phyloP scores from a whole-genome alignment of 2,797 vertebrate genomes.

The Danio choprae region DNA sequence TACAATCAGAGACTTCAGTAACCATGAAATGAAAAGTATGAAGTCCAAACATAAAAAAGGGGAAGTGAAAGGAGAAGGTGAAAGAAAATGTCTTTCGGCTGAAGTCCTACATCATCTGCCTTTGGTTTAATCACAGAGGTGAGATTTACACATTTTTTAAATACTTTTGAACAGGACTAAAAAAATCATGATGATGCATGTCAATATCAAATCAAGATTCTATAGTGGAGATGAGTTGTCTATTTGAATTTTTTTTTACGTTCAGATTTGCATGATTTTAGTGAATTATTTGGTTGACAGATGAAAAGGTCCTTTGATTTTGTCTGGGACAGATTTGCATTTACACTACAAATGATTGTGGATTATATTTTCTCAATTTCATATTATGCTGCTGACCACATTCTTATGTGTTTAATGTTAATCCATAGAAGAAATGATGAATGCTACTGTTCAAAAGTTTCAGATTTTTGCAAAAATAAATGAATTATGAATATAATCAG shows the following conservation, averaged over 20 bases:
- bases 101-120: neutral
- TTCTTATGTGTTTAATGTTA: neutral
- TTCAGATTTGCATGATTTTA: neutral
- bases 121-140: neutral
- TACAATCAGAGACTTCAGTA: slow-evolving; percentile 1
- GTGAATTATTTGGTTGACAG: neutral
- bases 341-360: neutral
- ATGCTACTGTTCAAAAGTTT: neutral
- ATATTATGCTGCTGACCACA: neutral
- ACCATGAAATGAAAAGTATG: slow-evolving; percentile 17
- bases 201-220: neutral
- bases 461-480: neutral
- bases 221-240: neutral
- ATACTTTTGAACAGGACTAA: neutral
- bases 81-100: slow-evolving; percentile 1
- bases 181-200: no score
- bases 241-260: no score
- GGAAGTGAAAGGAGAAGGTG: slow-evolving; percentile 13
- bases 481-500: neutral
- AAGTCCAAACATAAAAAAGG: neutral
- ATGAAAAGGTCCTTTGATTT: neutral
- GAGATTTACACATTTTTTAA: neutral
- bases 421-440: neutral
- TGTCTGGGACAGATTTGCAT: neutral
- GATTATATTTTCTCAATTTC: neutral